These are phyloP conservation scores for Spinus olivaceus DNA, from an alignment of 2,797 vertebrate species.

Conservation along the genomic window DNA sequence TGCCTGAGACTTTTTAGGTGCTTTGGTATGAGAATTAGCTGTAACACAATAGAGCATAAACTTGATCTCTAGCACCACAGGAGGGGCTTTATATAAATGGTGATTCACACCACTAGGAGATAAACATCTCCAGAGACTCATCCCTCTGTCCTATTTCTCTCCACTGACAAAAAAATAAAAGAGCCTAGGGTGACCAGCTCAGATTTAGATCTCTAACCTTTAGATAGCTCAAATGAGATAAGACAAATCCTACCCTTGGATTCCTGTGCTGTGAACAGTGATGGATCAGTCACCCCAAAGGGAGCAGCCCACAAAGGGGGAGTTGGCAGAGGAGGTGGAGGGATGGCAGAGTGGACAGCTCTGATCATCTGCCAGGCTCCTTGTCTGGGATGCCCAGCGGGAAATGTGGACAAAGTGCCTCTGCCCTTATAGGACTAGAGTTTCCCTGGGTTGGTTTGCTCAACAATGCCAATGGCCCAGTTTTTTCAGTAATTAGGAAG, in stretches of 20 bases:
- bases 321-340: rapidly evolving
- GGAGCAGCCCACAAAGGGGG: background rate
- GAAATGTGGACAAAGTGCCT: background rate
- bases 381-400: rapidly evolving
- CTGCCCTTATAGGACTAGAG: background rate
- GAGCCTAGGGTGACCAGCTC: background rate
- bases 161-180: background rate
- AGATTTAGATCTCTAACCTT: background rate
- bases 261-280: background rate
- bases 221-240: background rate
- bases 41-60: background rate
- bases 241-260: background rate
- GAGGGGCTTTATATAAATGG: background rate
- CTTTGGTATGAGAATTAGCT: background rate
- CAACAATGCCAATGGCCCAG: rapidly evolving
- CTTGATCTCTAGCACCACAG: background rate
- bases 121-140: background rate
- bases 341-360: background rate
- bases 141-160: background rate
- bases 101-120: background rate
- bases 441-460: background rate
- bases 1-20: background rate
- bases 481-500: background rate
- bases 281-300: background rate
- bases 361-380: background rate